These are phyloP conservation scores for Stomorhina lunata DNA, from an alignment of 2,888 invertebrate genomes.

Conservation along the genomic window DNA sequence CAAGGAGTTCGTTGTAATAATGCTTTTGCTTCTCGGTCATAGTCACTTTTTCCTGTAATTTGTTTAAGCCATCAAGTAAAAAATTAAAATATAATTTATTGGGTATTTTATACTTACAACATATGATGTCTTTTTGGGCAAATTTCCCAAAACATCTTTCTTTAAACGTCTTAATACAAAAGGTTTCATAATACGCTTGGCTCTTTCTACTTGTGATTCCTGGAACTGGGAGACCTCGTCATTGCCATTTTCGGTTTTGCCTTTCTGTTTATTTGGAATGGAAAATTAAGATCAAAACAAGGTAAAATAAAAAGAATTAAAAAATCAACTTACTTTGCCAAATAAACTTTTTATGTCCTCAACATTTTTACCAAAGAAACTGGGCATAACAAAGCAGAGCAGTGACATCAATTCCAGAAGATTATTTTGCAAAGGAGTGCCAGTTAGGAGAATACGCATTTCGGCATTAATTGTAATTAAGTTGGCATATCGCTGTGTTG, in stretches of 20 bases:
- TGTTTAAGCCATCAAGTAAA: too few species aligned
- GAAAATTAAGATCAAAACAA: conserved; percentile 3
- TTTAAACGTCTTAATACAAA: conserved; percentile 95
- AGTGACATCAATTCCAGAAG: conserved; percentile 96
- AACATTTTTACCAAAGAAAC: conserved; percentile 93
- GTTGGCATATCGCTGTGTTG: conserved; percentile 93
- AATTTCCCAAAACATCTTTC: conserved; percentile 89
- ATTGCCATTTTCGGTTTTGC: conserved; percentile 81
- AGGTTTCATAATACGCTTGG: conserved; percentile 97
- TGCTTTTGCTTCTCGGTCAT: conserved; percentile 87
- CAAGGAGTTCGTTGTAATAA: conserved; percentile 88
- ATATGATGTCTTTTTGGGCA: conserved; percentile 90
- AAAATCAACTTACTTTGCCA: conserved; percentile 84
- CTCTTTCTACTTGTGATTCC: conserved; percentile 92
- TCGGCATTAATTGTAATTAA: conserved; percentile 93
- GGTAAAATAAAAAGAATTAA: not conserved
- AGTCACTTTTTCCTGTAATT: conserved; percentile 81
- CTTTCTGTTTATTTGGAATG: conserved; percentile 77
- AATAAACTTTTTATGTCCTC: conserved; percentile 93
- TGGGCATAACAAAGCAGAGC: conserved; percentile 97
- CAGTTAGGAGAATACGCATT: conserved; percentile 93
- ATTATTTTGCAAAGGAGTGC: conserved; percentile 98
- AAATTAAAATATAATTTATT: too few species aligned
- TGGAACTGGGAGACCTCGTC: conserved; percentile 90
- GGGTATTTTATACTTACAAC: conserved; percentile 81